Evolutionary conservation across 1,140 invertebrate genomes (phyloP).

Genomic region (Triops cancriformis): DNA sequence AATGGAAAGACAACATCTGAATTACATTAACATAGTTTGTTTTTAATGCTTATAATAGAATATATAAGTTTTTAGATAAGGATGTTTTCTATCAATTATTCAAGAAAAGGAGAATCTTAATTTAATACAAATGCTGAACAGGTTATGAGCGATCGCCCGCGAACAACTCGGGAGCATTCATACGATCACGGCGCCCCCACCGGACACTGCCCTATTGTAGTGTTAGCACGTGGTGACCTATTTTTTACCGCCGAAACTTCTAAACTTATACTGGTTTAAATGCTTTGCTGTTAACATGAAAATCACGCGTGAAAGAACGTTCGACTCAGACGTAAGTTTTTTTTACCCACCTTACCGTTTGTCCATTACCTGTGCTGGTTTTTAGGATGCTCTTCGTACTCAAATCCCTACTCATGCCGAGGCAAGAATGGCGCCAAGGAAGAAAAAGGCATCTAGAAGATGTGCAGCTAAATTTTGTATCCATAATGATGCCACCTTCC

Average conservation of each 20-base stretch:
- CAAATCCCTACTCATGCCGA: neutral
- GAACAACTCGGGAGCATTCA: neutral
- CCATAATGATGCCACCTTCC: neutral
- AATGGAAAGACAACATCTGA: too few relatives aligned
- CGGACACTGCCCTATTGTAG: neutral
- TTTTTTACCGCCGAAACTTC: neutral
- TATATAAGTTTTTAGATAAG: too few relatives aligned
- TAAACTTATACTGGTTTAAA: neutral
- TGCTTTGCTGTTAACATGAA: neutral
- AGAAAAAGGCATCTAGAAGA: constrained; percentile 10
- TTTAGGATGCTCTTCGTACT: neutral
- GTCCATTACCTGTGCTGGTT: neutral
- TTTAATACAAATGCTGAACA: too few relatives aligned
- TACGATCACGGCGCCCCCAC: neutral
- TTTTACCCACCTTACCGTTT: too few relatives aligned
- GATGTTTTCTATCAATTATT: too few relatives aligned
- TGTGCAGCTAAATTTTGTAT: constrained; percentile 2
- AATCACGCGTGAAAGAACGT: neutral
- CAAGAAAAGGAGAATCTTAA: too few relatives aligned
- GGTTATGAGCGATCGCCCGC: too few relatives aligned
- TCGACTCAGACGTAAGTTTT: neutral
- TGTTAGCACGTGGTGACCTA: neutral
- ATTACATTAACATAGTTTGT: too few relatives aligned
- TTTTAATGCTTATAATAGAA: too few relatives aligned
- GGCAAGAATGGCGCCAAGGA: neutral